Evolutionary conservation across 2,797 vertebrate species (phyloP), one percentile per base, ranked within the genome.

Genomic region (Zalophus californianus): DNA sequence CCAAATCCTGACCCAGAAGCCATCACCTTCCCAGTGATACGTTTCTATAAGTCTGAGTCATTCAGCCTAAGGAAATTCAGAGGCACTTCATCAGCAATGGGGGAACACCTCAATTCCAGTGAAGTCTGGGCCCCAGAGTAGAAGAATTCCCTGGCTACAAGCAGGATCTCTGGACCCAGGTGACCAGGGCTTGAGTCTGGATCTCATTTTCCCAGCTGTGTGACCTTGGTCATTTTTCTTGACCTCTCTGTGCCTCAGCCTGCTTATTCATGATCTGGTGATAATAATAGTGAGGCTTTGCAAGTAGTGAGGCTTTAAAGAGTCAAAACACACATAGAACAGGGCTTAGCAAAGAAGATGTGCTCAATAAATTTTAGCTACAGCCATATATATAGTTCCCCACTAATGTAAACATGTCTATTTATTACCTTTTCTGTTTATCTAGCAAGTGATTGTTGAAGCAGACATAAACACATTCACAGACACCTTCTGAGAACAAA

Each of bases 341-440:
- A 60, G 25, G 96, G 27, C 35, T 93, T 73, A 93, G 54, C 54
- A 32, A 94, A 93, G 83, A 60, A 70, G 27, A 95, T 86, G 50
- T 29, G 8, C 54, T 86, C 62, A 50, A 35, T 64, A 21, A 16
- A n/a, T 91, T 94, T 80, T 72, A 86, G 41, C 27, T 72, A 41
- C 1, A 56, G 5, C 29, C 72, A 25, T 8, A 35, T 5, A 56
- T 44, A 27, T 48, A 21, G 5, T 83, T 91, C 79, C 78, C 48
- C 50, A 58, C 58, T 80, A 21, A 9, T 32, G 20, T 58, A 56
- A 16, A 91, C 38, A 54, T 20, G 21, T 50, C 25, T 66, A 41
- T 91, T 70, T 66, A 41, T 91, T 70, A 85, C 52, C 56, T 92
- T 73, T 94, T 90, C 82, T 83, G 32, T 90, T 56, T 89, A 60